Conservation (phyloP, 2,113 vertebrate species). For the Gobio gobio region DNA sequence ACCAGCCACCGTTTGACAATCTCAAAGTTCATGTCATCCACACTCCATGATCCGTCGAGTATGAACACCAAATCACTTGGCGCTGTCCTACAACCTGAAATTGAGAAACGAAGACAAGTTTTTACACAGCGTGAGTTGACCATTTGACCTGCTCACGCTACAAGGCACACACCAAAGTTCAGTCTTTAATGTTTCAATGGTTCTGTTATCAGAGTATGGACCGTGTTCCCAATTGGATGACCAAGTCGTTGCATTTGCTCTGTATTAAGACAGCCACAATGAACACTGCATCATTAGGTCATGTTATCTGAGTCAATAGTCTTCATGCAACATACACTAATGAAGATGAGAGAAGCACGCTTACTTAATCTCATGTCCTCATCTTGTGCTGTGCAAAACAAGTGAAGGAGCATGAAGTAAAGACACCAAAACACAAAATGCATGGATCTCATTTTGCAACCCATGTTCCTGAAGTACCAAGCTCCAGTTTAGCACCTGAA, state of each 20-base stretch:
- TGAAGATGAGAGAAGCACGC: conserved; percentile 71
- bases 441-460: conserved; percentile 73
- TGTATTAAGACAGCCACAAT: conserved; percentile 36
- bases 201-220: background rate
- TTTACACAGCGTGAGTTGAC: background rate
- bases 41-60: conserved; percentile 95
- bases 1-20: conserved; percentile 95
- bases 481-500: conserved; percentile 74
- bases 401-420: conserved; percentile 77
- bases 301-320: conserved; percentile 54
- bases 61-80: conserved; percentile 95
- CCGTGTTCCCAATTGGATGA: background rate
- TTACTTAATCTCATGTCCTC: conserved; percentile 94
- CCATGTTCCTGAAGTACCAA: conserved; percentile 72
- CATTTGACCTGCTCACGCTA: background rate
- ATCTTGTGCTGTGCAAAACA: conserved; percentile 83
- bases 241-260: background rate
- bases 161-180: background rate
- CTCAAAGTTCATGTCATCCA: conserved; percentile 95
- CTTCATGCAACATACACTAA: conserved; percentile 57
- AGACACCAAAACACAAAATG: conserved; percentile 77
- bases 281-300: conserved; percentile 37
- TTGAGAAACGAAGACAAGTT: conserved; percentile 59
- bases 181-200: background rate
- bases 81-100: conserved; percentile 91